Percentiles rank a stretch among this genome's conserved stretches.
Conservation (phyloP, 2,113 vertebrate species). For the Thomomys bottae region DNA sequence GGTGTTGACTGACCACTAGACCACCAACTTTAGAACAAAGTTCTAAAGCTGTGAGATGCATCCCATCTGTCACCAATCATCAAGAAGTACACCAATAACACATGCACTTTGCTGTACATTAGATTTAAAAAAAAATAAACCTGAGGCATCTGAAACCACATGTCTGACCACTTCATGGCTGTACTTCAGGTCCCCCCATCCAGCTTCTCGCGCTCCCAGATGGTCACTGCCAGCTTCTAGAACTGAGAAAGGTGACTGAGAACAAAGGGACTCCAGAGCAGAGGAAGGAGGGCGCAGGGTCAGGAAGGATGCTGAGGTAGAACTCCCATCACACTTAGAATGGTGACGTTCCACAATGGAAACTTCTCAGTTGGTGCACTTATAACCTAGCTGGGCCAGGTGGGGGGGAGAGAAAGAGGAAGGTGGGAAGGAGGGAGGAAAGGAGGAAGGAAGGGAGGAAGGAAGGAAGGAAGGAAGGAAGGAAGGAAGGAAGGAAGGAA, state of each 20-base stretch:
- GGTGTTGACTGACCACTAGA: not conserved
- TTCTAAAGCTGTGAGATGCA: not conserved
- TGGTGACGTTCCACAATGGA: constrained; percentile 12
- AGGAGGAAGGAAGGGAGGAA: not conserved
- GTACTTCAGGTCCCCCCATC: not conserved
- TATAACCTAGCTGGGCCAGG: too few species aligned
- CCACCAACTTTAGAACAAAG: not conserved
- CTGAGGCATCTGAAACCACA: not conserved
- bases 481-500: not conserved
- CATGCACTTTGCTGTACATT: not conserved
- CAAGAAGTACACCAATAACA: not conserved
- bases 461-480: not conserved
- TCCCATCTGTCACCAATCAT: not conserved
- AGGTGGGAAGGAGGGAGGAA: not conserved
- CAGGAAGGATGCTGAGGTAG: not conserved
- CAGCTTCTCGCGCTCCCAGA: not conserved
- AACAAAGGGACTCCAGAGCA: not conserved
- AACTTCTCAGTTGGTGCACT: not conserved
- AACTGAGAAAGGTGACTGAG: not conserved
- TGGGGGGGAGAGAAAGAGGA: not conserved
- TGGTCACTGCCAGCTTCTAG: not conserved
- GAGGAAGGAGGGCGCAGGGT: not conserved
- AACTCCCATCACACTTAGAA: not conserved
- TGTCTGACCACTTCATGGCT: not conserved
- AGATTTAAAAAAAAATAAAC: not conserved